Conservation (phyloP, 1,140 invertebrate genomes). For the Batillaria attramentaria region DNA sequence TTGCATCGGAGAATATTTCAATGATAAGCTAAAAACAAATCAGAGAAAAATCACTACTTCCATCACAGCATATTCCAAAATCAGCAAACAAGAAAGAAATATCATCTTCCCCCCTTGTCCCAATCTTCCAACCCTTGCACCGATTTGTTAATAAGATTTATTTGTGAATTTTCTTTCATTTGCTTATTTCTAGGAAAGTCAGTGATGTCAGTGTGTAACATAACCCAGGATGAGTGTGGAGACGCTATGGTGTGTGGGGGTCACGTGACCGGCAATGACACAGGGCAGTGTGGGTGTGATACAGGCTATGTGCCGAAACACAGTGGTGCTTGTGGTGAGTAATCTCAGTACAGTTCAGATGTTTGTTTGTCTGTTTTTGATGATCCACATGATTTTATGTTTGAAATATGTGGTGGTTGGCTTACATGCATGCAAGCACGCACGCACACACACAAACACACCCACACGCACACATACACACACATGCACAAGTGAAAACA, state of each 20-base stretch:
- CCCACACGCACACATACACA: too few species aligned
- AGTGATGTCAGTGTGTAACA: not conserved
- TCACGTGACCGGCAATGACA: not conserved
- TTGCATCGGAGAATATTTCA: too few species aligned
- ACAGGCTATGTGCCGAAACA: not conserved
- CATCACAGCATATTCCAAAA: too few species aligned
- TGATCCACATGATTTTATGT: not conserved
- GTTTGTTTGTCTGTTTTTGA: not conserved
- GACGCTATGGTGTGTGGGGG: conserved; percentile 7
- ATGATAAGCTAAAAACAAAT: too few species aligned
- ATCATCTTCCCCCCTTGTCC: too few species aligned
- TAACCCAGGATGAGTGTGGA: not conserved
- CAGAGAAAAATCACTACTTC: too few species aligned
- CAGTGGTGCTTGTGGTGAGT: not conserved
- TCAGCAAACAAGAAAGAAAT: too few species aligned
- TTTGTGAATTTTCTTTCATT: too few species aligned
- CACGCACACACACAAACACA: too few species aligned
- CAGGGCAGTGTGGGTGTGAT: not conserved
- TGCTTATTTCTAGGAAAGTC: not conserved
- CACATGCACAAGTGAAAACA: too few species aligned
- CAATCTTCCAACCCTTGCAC: too few species aligned
- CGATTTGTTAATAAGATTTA: too few species aligned
- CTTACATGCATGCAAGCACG: not conserved
- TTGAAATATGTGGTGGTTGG: not conserved
- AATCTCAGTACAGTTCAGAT: not conserved